Evolutionary conservation across 2,113 vertebrate genomes (phyloP).

Genomic region (Pluvialis apricaria): DNA sequence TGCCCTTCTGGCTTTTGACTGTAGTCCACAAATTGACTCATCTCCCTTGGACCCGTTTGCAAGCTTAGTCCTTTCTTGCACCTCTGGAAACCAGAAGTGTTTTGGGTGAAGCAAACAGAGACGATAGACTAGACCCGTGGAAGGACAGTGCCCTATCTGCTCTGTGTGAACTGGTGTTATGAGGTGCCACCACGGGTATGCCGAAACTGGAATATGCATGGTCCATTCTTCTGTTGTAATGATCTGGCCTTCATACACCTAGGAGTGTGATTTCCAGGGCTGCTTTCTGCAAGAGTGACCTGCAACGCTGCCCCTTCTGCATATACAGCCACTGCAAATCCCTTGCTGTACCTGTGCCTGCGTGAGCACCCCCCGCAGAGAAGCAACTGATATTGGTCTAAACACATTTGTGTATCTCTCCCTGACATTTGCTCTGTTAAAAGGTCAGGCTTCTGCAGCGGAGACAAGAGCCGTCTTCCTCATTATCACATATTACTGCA

Average conservation of each 20-base stretch:
- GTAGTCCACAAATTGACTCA: neutral
- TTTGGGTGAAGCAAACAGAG: neutral
- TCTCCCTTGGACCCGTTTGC: neutral
- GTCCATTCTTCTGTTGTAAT: neutral
- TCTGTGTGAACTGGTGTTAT: neutral
- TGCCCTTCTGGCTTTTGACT: neutral
- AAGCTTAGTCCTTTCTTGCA: neutral
- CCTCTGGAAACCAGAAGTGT: neutral
- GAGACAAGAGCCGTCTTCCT: slow-evolving; percentile 18
- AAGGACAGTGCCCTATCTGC: neutral
- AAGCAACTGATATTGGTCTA: slow-evolving; percentile 27
- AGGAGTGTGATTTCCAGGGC: neutral
- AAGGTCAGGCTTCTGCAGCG: slow-evolving; percentile 51
- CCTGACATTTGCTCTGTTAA: slow-evolving; percentile 66
- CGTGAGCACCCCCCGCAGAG: fast-evolving
- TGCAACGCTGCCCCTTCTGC: neutral
- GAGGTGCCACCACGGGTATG: fast-evolving
- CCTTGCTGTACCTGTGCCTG: neutral
- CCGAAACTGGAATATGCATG: fast-evolving
- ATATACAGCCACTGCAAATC: neutral
- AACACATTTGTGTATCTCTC: slow-evolving; percentile 58
- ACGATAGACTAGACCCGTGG: neutral
- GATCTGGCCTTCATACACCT: neutral
- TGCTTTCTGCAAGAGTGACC: neutral
- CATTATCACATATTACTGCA: slow-evolving; percentile 43